Evolutionary conservation across 2,888 invertebrate species (phyloP), one percentile per base, ranked within the genome.

Genomic region (Dicyrtoma fusca): DNA sequence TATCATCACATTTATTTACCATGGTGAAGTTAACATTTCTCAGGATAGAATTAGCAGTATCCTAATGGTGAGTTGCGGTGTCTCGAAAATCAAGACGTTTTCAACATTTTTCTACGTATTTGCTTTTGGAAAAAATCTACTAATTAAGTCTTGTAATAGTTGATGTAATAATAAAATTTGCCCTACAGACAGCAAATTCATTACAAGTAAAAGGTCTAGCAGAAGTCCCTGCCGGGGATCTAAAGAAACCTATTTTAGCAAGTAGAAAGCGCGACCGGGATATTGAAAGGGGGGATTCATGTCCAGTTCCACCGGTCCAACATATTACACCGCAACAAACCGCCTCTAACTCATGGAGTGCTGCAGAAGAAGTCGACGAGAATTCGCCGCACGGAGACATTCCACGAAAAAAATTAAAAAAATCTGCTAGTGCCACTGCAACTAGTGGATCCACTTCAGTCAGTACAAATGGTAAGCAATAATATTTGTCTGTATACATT

Each of bases 21-120:
- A 92, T 81, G 95, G 95, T 0, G 94, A 94, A 86, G 94, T 95
- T 8, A 94, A 94, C 84, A 93, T 95, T 42, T 92, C 93, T 1
- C 92, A 94, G 82, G 93, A 94, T 81, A 92, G 93, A 82, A 85
- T 94, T 81, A 92, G 92, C 74, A 84, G 85, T 53, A 85, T 87
- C 77, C 83, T 87, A 72, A 86, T 86, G 84, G 87, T 86, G 82
- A 79, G 69, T 17, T 57, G 1, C 2, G 25, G 19, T n/a, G n/a
- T n/a, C n/a, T n/a, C n/a, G n/a, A n/a, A n/a, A n/a, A n/a, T n/a
- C n/a, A 51, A 25, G 47, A 19, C n/a, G 14, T 13, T 59, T 17
- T 61, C n/a, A n/a, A n/a, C n/a, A n/a, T n/a, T n/a, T n/a, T n/a
- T n/a, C n/a, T n/a, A n/a, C n/a, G n/a, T n/a, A n/a, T n/a, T n/a